Evolutionary conservation across 1,140 invertebrate species (phyloP), one percentile per base, ranked within the genome.

Genomic region (Babylonia areolata): DNA sequence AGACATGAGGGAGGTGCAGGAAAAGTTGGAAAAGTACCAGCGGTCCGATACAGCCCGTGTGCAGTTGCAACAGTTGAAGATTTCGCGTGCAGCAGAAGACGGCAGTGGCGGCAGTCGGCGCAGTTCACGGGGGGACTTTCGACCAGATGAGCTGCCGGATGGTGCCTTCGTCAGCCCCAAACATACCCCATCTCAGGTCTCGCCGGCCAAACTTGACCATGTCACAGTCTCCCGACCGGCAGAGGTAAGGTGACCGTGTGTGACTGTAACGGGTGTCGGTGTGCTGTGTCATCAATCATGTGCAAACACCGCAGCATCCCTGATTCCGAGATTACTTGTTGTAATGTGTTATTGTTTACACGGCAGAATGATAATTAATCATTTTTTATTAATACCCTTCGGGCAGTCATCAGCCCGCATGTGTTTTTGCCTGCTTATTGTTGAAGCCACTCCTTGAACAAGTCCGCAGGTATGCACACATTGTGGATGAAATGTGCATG

Each of bases 71-170:
- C 81, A 85, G 37, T 54, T 82, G 85, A 87, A 77, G 81, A 75
- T 85, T 86, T 82, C 58, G 79, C 69, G 33, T 86, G 84, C 85
- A 42, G 84, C 83, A 33, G 58, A 82, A 87, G 69, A 54, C 82
- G 42, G 40, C 33, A 51, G 58, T 23, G 73, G 69, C 85, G 42
- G 80, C 58, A 42, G 35, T 85, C 75, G 86, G 39, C 64, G 85
- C 37, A 37, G 75, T 87, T 73, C 77, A 79, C 6, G 40, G 40
- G 64, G 84, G 20, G 89, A 88, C 39, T 89, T 90, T 85, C 86
- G 83, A 58, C 88, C 86, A 1, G 91, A 91, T 51, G 91, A 92
- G 46, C 85, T 92, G 82, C 91, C 91, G 51, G 91, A 92, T 82
- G 91, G 90, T 40, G 89, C 88, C 2, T 91, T 90, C 83, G 90